Conservation (phyloP, 37 sponge, comb jelly and placozoan genomes). For the Diacarnus erythraeanus region DNA sequence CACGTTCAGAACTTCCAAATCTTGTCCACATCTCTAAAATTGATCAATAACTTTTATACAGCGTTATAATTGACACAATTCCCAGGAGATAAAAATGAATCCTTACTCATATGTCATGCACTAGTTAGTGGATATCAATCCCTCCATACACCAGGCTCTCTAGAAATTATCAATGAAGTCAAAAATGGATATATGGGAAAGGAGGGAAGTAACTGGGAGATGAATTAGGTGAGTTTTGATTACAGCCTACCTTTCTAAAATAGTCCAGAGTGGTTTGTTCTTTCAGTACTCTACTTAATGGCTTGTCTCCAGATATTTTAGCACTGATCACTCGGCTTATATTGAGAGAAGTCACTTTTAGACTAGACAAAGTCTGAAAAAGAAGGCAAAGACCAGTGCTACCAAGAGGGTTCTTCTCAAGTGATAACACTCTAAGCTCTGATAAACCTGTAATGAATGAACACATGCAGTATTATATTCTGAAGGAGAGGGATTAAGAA, state of each 20-base stretch:
- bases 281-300: neutral
- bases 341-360: neutral
- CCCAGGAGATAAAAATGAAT: no score
- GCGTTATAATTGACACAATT: no score
- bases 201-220: no score
- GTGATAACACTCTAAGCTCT: neutral
- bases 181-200: no score
- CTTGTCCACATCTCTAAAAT: neutral
- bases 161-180: no score
- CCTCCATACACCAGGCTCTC: no score
- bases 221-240: neutral
- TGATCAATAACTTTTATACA: no score
- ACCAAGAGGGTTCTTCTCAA: neutral
- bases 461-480: no score
- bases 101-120: no score
- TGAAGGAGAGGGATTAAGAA: no score
- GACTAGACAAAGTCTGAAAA: neutral
- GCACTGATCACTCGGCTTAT: neutral
- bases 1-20: constrained; percentile 17
- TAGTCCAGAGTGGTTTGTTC: neutral
- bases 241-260: neutral
- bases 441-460: neutral
- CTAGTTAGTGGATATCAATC: no score
- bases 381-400: constrained; percentile 1
- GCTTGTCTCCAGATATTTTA: neutral